phyloP scores from a whole-genome alignment of 2,888 invertebrate species.

The Apodemia mormo region DNA sequence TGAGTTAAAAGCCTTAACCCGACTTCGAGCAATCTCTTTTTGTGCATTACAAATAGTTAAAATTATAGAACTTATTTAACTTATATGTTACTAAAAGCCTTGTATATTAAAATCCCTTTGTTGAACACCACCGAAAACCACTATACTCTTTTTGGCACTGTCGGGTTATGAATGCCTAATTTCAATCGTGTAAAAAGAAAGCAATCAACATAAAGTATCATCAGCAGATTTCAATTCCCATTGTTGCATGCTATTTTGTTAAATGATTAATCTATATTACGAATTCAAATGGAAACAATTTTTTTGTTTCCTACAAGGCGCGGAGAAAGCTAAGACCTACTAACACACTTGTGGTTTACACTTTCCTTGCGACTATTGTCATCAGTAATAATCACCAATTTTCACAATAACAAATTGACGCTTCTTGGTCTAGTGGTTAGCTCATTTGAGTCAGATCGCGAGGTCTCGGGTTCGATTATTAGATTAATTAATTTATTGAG shows the following conservation, averaged over 20 bases:
- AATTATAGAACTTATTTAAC: too few species aligned
- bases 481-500: too few species aligned
- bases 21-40: too few species aligned
- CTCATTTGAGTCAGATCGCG: neutral
- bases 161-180: too few species aligned
- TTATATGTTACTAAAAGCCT: too few species aligned
- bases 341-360: conserved; percentile 53
- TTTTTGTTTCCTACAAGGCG: conserved; percentile 41
- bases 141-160: too few species aligned
- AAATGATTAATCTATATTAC: conserved; percentile 51
- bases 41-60: too few species aligned
- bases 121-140: too few species aligned
- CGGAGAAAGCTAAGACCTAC: conserved; percentile 74
- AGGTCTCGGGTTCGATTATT: neutral
- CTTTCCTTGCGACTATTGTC: conserved; percentile 66
- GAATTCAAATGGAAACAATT: conserved; percentile 52
- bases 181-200: conserved; percentile 1
- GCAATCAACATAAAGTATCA: neutral
- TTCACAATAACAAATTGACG: conserved; percentile 1
- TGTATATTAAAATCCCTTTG: too few species aligned
- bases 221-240: neutral
- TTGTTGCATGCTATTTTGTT: conserved; percentile 30
- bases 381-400: conserved; percentile 44
- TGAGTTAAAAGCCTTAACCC: too few species aligned
- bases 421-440: neutral